Evolutionary conservation across 2,797 vertebrate species (phyloP), one percentile per base, ranked within the genome.

Genomic region (Acanthornis magna): DNA sequence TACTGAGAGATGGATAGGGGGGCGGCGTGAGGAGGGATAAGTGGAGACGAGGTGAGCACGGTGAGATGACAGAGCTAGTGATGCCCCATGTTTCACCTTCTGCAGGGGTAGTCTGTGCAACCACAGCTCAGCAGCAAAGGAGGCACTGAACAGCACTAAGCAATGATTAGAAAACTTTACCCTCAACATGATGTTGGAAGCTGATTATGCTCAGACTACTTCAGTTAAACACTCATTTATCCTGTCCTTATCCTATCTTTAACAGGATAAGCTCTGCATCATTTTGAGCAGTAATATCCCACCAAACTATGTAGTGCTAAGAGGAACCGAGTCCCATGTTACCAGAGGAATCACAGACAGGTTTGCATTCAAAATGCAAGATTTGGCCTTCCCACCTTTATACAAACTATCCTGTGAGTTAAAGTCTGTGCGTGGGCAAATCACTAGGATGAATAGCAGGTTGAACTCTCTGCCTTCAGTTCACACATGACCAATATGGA

Each of bases 211-310:
- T 94, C 96, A 94, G 67, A 92, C 68, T 57, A 62, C 61, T 12
- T 23, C 29, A 77, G 48, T 92, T 97, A 97, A 97, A 96, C 86
- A 82, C 74, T 78, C n/a, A 18, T 40, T 47, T 47, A 14, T 48
- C 47, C 47, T 48, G 13, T 25, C 23, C 47, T 25, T 48, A 48
- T 78, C 27, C 23, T 45, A 1, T 62, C 42, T 92, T 48, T 70
- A 80, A 45, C 29, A 63, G 50, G 45, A 23, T 40, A 89, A 85
- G n/a, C 54, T 78, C 66, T 51, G 67, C 9, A 8, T 55, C 50
- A 21, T 40, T 85, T 57, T 47, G 42, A 73, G 48, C 11, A 32
- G 48, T 42, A 74, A 61, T 11, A 26, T 2, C 16, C 47, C 48
- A 55, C 14, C 23, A 58, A 70, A 66, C 9, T 40, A 6, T 11